Evolutionary conservation across 1,140 invertebrate genomes (phyloP), one percentile per base, ranked within the genome.

Genomic region (Conopomorpha cramerella): DNA sequence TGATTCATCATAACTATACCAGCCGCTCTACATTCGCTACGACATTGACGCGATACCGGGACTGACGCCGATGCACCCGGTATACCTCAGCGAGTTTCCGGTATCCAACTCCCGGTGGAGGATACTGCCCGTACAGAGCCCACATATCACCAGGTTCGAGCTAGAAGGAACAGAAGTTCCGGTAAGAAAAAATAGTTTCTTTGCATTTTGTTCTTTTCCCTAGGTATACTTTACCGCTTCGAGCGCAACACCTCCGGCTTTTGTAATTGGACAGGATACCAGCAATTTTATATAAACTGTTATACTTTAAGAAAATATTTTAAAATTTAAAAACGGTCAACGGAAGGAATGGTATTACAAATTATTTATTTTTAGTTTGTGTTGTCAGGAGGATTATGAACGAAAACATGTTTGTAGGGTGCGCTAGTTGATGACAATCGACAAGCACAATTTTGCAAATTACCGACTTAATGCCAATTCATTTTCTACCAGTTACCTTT

Each of bases 101-200:
- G 67, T 72, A n/a, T 55, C 58, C 14, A 76, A 68, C 38, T 59
- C 65, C 4, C 51, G 70, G 30, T 76, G 67, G 70, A 56, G 70
- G 10, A 47, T 70, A 17, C 39, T 76, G 27, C 65, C 70, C 7
- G 35, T 46, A 3, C 63, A 63, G 35, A 37, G 32, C 7, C 49
- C 57, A 2, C 38, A 63, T 34, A 55, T 66, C 8, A 65, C 70
- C 0, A 51, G 70, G 27, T 72, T 72, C 34, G 70, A 76, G 34
- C 57, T 60, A 36, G 64, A 72, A 40, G 70, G 60, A 12, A 43
- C 46, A 11, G 48, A 50, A 13, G 48, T 74, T 25, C 34, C 34
- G 17, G 67, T 72, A 40, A 54, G 46, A 29, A 19, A 1, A 30
- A 3, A 6, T 13, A 8, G 19, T 38, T n/a, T 38, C 34, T 11